Percentiles rank a stretch among this genome's conserved stretches.
Evolutionary conservation across 2,888 invertebrate species (phyloP).

Genomic region (Ormyrus rosae): DNA sequence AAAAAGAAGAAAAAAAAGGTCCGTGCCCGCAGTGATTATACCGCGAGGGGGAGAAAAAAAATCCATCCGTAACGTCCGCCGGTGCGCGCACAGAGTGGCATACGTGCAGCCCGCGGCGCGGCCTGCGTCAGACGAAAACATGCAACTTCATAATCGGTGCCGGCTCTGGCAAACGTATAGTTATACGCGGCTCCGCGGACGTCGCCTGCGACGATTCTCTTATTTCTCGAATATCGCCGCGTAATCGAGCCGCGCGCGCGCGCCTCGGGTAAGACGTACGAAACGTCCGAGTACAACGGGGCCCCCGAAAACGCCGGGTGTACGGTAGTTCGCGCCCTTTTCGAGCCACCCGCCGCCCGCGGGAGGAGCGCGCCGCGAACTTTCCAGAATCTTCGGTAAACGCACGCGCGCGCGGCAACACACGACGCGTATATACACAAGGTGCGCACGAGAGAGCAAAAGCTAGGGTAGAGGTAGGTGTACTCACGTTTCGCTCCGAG

Average conservation of each 20-base stretch:
- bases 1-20: no score
- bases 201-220: neutral
- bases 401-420: neutral
- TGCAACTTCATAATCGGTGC: no score
- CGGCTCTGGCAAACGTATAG: no score
- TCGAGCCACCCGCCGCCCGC: neutral
- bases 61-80: no score
- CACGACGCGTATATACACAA: neutral
- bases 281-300: neutral
- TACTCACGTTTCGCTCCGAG: constrained; percentile 45
- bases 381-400: constrained; percentile 44
- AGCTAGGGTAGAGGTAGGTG: neutral
- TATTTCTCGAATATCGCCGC: neutral
- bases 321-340: neutral
- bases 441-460: neutral
- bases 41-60: no score
- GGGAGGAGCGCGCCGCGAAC: constrained; percentile 21
- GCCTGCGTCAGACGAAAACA: no score
- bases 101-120: no score
- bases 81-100: no score
- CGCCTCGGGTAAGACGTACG: neutral
- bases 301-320: neutral
- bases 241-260: neutral
- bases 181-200: no score
- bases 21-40: no score